Percentiles rank a stretch among this genome's conserved stretches.
phyloP scores from a whole-genome alignment of 2,797 vertebrate genomes.

The Arrhamphus sclerolepis region DNA sequence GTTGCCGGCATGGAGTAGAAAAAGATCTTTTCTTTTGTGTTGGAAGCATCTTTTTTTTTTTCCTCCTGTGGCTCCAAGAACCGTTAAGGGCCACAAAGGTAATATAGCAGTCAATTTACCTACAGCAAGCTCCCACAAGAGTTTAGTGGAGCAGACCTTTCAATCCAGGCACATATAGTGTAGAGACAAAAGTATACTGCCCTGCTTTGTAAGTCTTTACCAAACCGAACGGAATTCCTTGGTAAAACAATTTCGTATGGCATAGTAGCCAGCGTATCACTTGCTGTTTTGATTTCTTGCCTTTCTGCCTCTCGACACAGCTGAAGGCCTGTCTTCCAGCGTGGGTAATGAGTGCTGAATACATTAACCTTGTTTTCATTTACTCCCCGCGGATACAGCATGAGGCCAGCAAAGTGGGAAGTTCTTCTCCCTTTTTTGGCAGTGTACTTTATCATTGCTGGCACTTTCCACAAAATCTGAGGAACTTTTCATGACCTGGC shows the following conservation, averaged over 20 bases:
- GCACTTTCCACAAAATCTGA: conserved; percentile 62
- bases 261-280: conserved; percentile 45
- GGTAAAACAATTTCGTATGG: conserved; percentile 45
- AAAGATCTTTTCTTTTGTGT: conserved; percentile 37
- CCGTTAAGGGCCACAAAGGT: conserved; percentile 27
- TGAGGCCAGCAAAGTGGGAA: conserved; percentile 53
- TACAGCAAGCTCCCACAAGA: conserved; percentile 23
- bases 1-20: conserved; percentile 47
- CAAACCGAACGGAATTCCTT: conserved; percentile 50
- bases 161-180: conserved; percentile 30
- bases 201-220: conserved; percentile 61
- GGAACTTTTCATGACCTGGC: conserved; percentile 64
- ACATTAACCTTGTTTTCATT: conserved; percentile 86
- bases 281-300: conserved; percentile 79
- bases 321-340: conserved; percentile 71
- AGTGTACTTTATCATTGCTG: conserved; percentile 61
- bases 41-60: conserved; percentile 26
- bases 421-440: conserved; percentile 58
- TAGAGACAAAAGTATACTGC: conserved; percentile 46
- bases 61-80: conserved; percentile 30
- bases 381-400: conserved; percentile 76
- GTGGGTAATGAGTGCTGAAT: conserved; percentile 80
- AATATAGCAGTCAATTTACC: conserved; percentile 45
- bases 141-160: conserved; percentile 23
- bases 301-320: conserved; percentile 68